phyloP scores from a whole-genome alignment of 2,113 vertebrate species.

The Taurulus bubalis region DNA sequence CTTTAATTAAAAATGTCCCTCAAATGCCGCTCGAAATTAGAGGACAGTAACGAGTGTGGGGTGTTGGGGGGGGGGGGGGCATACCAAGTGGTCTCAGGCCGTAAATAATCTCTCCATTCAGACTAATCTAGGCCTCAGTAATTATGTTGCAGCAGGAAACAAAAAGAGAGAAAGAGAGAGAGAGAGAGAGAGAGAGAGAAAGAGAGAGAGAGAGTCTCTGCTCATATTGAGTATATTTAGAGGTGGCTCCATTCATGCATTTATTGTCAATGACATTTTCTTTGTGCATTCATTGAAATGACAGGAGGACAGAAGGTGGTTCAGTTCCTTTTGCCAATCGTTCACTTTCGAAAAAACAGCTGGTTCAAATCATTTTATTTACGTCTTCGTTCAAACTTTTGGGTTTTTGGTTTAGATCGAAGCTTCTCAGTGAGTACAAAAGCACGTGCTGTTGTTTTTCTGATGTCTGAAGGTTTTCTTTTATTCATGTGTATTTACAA shows the following conservation, averaged over 20 bases:
- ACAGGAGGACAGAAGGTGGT: neutral
- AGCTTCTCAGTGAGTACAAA: too few relatives aligned
- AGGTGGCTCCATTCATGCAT: constrained; percentile 46
- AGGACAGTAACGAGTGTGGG: constrained; percentile 51
- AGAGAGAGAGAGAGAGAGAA: neutral
- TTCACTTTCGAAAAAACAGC: neutral
- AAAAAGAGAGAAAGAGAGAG: constrained; percentile 35
- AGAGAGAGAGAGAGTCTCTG: neutral
- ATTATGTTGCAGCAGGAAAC: constrained; percentile 70
- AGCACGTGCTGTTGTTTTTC: neutral
- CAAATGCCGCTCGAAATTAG: constrained; percentile 63
- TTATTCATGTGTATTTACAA: neutral
- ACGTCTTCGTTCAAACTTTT: too few relatives aligned
- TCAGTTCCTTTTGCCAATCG: neutral
- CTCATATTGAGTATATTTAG: constrained; percentile 64
- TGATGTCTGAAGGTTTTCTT: neutral
- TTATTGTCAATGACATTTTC: constrained; percentile 27
- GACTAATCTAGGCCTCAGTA: constrained; percentile 78
- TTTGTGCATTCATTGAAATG: constrained; percentile 49
- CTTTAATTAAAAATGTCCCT: constrained; percentile 67
- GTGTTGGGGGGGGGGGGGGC: constrained; percentile 13
- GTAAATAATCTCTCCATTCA: constrained; percentile 83
- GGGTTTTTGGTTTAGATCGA: too few relatives aligned
- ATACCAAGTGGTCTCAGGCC: constrained; percentile 71
- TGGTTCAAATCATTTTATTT: neutral